Base-by-base conservation (phyloP, 53 echinoderm and acorn worm species). In the Echinarachnius parma region DNA sequence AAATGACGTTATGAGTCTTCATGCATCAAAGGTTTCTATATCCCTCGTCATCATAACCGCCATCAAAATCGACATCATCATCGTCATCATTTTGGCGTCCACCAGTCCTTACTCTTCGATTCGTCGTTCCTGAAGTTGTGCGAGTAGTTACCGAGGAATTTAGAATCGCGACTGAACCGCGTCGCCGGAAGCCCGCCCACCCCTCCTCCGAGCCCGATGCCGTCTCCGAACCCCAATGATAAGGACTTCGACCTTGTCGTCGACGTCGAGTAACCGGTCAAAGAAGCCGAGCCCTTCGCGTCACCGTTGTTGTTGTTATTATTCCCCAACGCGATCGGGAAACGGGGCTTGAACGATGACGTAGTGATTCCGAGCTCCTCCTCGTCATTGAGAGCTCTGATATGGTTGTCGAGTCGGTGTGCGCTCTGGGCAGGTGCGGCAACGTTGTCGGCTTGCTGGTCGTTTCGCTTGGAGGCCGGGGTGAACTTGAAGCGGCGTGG, bases 111-210 rank as follows among this genome's bases (percentile, higher is more conserved):
- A 16, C 16, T 66, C 48, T 34, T 68, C 22, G 33, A 28, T 29
- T 68, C 68, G 21, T 52, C 68, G 11, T 52, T 68, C 33, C 68
- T 31, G n/a, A 68, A 68, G 34, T 68, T 68, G 35, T 68, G 68
- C 35, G 68, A 68, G 21, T 68, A 68, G 29, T 52, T 68, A 1
- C 68, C 68, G 34, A 68, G 53, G 25, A 68, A 68, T 30, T 68
- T 68, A 0, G 48, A 49, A 34, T 68, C 34, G 5, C 52, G 49
- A 4, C 68, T 52, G 24, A 68, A 24, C 24, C 68, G 52, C 9
- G 68, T 52, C 52, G 68, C 14, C 19, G 68, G 68, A 4, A 68
- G 68, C 1, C 68, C 68, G 31, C 52, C 68, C 3, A 34, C 68
- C 68, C 20, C 68, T 11, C 68, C 48, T 14, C 49, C 32, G 33